Evolutionary conservation across 2,888 invertebrate genomes (phyloP), one percentile per base, ranked within the genome.

Genomic region (Agonopterix subpropinquella): DNA sequence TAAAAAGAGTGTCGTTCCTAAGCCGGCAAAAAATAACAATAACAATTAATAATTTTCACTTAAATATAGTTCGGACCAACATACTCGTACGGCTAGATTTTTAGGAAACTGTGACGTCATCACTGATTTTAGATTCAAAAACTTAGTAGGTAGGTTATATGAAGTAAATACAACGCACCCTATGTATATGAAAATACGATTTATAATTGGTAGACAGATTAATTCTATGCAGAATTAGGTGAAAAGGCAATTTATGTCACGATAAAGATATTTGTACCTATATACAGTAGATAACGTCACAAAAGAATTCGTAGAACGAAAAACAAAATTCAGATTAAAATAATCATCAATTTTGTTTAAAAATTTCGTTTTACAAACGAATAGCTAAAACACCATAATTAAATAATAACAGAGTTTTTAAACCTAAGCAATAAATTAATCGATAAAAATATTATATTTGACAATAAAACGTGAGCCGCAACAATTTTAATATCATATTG

Each of bases 401-500:
- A 72, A 74, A 72, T 69, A 75, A 77, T 76, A 81, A 79, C 75
- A 75, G 64, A 63, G 66, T 74, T 28, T 57, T 72, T 65, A 79
- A 78, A 80, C 68, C 77, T 81, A 80, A 70, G 64, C 59, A 84
- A 83, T 84, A 83, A 85, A 83, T 84, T 77, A 80, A 72, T 73
- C 49, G 54, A 72, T 77, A 70, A 77, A 76, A 70, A 62, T 64
- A 61, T 54, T 55, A 65, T 69, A 62, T 65, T 67, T 67, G 69
- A 76, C 62, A 69, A 70, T 73, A 74, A 67, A 71, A 70, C 65
- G 69, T 76, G 74, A 80, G 80, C 79, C 77, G 77, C 76, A 84
- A 84, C 83, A 79, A 83, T 80, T 82, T 83, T 81, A 85, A 83
- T 84, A 85, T 86, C 85, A 81, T 77, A 68, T 72, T 58, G 78